Conservation (phyloP, 1,140 invertebrate genomes). For the Magallana ariakensis region DNA sequence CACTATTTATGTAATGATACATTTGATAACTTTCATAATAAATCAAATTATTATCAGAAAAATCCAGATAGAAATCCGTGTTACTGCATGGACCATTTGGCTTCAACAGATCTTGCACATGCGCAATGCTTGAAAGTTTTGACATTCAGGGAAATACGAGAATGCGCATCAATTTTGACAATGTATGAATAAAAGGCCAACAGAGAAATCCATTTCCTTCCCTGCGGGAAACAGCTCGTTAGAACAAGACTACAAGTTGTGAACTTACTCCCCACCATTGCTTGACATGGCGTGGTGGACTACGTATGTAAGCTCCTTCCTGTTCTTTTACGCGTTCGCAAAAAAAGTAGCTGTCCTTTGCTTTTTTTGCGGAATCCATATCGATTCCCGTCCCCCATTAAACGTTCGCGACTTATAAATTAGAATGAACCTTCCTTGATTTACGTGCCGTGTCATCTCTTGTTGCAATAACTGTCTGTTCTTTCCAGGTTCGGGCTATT, state of each 20-base stretch:
- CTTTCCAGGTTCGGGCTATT: not conserved
- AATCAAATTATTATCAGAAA: too few relatives aligned
- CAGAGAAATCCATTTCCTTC: slow-evolving; percentile 22
- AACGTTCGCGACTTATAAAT: not conserved
- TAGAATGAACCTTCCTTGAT: slow-evolving; percentile 16
- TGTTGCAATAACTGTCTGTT: not conserved
- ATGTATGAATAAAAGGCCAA: not conserved
- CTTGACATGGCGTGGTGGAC: too few relatives aligned
- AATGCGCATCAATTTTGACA: not conserved
- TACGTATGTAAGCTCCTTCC: too few relatives aligned
- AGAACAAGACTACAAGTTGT: not conserved
- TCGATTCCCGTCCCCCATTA: not conserved
- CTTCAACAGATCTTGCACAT: too few relatives aligned
- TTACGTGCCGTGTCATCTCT: slow-evolving; percentile 12
- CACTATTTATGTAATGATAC: too few relatives aligned
- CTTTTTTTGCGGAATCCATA: not conserved
- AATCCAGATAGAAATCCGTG: too few relatives aligned
- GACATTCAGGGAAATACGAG: not conserved
- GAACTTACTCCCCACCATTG: too few relatives aligned
- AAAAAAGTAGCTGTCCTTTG: not conserved
- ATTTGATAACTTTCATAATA: too few relatives aligned
- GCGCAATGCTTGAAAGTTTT: too few relatives aligned
- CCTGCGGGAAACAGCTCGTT: not conserved
- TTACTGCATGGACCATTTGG: too few relatives aligned
- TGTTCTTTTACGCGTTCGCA: too few relatives aligned